These are phyloP conservation scores for Sternotherus odoratus DNA, from an alignment of 2,797 vertebrate species.

Conservation along the genomic window DNA sequence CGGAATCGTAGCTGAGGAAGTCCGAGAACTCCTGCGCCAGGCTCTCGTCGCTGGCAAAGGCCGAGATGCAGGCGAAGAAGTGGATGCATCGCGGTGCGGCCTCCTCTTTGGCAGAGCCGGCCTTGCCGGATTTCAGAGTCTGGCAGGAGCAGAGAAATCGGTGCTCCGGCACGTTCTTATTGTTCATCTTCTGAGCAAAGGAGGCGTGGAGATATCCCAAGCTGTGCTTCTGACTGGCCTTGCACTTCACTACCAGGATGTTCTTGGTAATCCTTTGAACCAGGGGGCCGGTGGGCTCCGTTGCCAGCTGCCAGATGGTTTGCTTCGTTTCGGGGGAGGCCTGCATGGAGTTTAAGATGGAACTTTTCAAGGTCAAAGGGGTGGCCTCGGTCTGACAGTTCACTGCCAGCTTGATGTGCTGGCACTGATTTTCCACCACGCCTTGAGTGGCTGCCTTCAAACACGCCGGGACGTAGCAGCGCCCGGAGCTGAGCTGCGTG, in stretches of 20 bases:
- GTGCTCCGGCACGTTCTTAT: slow-evolving; percentile 67
- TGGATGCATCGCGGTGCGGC: slow-evolving; percentile 84
- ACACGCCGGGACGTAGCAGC: slow-evolving; percentile 88
- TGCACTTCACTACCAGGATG: slow-evolving; percentile 92
- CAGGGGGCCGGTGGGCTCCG: slow-evolving; percentile 89
- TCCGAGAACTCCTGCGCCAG: slow-evolving; percentile 89
- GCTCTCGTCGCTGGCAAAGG: slow-evolving; percentile 91
- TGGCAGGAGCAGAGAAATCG: slow-evolving; percentile 84
- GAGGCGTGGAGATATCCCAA: slow-evolving; percentile 91
- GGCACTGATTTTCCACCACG: slow-evolving; percentile 86
- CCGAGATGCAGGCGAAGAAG: slow-evolving; percentile 95
- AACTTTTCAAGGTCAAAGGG: slow-evolving; percentile 90
- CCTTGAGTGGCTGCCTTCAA: slow-evolving; percentile 80
- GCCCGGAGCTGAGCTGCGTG: slow-evolving; percentile 89
- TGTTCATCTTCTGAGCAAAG: slow-evolving; percentile 76
- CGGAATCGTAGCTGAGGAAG: slow-evolving; percentile 84
- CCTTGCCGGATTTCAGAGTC: slow-evolving; percentile 60
- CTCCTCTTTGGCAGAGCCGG: slow-evolving; percentile 2
- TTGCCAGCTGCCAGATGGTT: slow-evolving; percentile 91
- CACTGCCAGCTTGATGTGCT: slow-evolving; percentile 90
- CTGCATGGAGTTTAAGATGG: slow-evolving; percentile 86
- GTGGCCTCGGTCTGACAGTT: slow-evolving; percentile 86
- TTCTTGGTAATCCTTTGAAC: slow-evolving; percentile 90
- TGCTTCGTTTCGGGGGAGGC: slow-evolving; percentile 85
- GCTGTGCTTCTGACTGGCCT: slow-evolving; percentile 84